Conservation (phyloP, 37 sponge, comb jelly and placozoan species). For the Halisarca cf. caerulea region DNA sequence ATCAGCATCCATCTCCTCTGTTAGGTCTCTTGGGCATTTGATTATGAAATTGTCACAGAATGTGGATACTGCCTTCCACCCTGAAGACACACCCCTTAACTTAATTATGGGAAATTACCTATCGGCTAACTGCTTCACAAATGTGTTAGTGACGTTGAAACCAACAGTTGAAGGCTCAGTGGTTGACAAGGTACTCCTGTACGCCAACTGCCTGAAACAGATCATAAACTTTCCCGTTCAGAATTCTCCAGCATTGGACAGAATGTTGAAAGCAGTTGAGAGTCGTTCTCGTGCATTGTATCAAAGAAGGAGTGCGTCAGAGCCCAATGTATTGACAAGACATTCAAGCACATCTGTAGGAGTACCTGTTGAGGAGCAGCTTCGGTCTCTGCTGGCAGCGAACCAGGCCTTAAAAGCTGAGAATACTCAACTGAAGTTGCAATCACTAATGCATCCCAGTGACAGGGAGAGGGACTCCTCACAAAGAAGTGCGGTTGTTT, state of each 20-base stretch:
- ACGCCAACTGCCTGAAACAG: neutral
- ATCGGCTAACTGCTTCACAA: slow-evolving; percentile 15
- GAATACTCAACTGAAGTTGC: slow-evolving; percentile 14
- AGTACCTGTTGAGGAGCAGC: neutral
- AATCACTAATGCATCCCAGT: neutral
- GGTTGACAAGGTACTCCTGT: slow-evolving; percentile 8
- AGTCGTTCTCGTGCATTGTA: neutral
- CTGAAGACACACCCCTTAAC: slow-evolving; percentile 13
- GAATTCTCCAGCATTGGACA: slow-evolving; percentile 2
- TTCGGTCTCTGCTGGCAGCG: neutral
- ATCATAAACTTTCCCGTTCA: slow-evolving; percentile 23
- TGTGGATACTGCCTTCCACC: neutral
- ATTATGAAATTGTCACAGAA: neutral
- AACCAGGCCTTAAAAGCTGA: neutral
- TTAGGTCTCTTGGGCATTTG: neutral
- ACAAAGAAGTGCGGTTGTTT: neutral
- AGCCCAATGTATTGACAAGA: neutral
- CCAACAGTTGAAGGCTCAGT: neutral
- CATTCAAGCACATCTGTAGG: no score
- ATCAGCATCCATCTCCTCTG: slow-evolving; percentile 42
- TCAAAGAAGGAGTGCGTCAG: neutral
- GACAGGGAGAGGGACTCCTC: neutral
- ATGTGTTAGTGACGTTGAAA: slow-evolving; percentile 3
- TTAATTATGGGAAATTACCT: slow-evolving; percentile 15
- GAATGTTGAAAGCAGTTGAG: slow-evolving; percentile 6